Conservation (phyloP, 2,113 vertebrate genomes). For the Melospiza georgiana region DNA sequence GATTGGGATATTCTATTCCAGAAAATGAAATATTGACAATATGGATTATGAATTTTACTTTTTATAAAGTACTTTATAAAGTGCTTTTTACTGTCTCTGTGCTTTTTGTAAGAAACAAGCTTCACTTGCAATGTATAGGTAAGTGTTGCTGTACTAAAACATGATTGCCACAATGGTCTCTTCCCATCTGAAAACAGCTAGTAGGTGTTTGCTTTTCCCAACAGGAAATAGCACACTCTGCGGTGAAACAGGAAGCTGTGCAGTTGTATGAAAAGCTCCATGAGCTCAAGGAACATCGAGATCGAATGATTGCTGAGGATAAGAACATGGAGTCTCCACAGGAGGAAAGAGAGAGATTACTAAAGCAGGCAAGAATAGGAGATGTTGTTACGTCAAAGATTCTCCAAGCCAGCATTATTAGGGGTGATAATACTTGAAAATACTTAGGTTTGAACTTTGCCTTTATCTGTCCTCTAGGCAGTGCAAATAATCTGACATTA, state of each 20-base stretch:
- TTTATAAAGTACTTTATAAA: not conserved
- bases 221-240: conserved; percentile 83
- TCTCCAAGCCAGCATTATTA: not conserved
- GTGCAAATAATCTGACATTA: not conserved
- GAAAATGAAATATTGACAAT: not conserved
- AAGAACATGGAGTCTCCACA: conserved; percentile 87
- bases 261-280: conserved; percentile 84
- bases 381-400: not conserved
- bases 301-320: conserved; percentile 88
- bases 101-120: not conserved
- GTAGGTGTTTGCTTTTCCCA: not conserved
- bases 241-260: conserved; percentile 87
- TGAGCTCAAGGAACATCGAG: conserved; percentile 80
- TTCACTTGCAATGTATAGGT: not conserved
- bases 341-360: conserved; percentile 87
- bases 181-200: not conserved
- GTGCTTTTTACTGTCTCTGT: not conserved
- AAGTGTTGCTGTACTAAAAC: not conserved
- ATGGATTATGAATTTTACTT: not conserved
- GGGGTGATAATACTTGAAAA: not conserved
- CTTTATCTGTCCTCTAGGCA: not conserved
- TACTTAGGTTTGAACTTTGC: not conserved
- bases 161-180: not conserved
- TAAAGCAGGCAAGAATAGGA: conserved; percentile 83
- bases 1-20: not conserved